These are phyloP conservation scores for Pachycephala philippinensis DNA, from an alignment of 2,113 vertebrate genomes.

Conservation along the genomic window DNA sequence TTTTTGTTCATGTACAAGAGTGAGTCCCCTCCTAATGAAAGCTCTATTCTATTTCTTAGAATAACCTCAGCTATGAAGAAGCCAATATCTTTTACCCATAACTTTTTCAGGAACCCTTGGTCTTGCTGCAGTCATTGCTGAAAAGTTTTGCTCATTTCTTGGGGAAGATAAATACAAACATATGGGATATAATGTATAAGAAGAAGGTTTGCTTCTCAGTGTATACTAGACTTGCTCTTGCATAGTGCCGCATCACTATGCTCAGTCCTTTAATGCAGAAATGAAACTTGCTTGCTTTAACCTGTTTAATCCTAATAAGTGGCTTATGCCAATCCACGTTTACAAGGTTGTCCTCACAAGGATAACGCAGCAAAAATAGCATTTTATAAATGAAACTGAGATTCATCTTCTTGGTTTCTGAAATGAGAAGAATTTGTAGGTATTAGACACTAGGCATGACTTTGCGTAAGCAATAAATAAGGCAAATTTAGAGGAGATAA, in stretches of 20 bases:
- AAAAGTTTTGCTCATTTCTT: not conserved
- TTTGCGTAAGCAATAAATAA: not conserved
- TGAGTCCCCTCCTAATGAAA: slow-evolving; percentile 23
- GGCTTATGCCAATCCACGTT: not conserved
- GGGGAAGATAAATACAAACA: not conserved
- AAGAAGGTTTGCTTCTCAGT: not conserved
- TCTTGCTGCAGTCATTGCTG: not conserved
- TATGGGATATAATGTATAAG: not conserved
- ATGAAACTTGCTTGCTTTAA: not conserved
- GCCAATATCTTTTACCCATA: not conserved
- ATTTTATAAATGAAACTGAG: not conserved
- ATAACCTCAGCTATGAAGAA: not conserved
- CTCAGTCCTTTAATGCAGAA: not conserved
- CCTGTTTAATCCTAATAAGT: not conserved
- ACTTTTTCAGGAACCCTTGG: not conserved
- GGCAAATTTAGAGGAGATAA: not conserved
- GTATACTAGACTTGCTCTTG: not conserved
- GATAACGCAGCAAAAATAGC: not conserved
- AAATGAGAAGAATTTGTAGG: not conserved
- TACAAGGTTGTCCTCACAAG: not conserved
- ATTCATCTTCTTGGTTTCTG: not conserved
- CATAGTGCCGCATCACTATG: not conserved
- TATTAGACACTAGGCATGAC: not conserved
- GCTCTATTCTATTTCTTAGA: no score
- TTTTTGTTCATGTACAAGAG: not conserved